Evolutionary conservation across 2,888 invertebrate genomes (phyloP), one percentile per base, ranked within the genome.

Genomic region (Formica aserva): DNA sequence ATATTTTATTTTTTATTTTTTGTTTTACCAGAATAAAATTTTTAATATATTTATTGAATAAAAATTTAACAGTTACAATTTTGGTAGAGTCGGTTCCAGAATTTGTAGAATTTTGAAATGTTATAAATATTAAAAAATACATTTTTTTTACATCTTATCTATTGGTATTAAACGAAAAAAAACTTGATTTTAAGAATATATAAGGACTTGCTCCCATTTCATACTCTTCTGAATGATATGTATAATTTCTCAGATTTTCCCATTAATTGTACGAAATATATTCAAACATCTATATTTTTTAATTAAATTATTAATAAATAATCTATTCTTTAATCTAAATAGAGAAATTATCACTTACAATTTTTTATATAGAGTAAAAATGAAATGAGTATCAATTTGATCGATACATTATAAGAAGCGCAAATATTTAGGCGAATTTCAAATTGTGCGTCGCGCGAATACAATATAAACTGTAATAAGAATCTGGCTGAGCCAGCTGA

Each of bases 381-480:
- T 26, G 26, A 35, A 57, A 57, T 38, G 18, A 72, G 6, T 26
- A 41, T 62, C 41, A 13, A 29, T 13, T 18, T 4, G 48, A 67
- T 55, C 35, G 67, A 77, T 26, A 6, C 48, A 8, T 48, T 48
- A n/a, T 48, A 8, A 8, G n/a, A 29, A 38, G 48, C 38, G 26
- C 15, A n/a, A 55, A 69, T 18, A 48, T 35, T 63, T 65, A 6
- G 26, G 57, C 18, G n/a, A 22, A 26, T 3, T 26, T 26, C 57
- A 81, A 84, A 83, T 83, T 82, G 52, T 62, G 52, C 75, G 45
- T 29, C 63, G 75, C 77, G 65, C 52, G 63, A 84, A 15, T 48
- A 18, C 48, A 48, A 48, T 55, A 32, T 52, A 41, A 9, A 5
- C 63, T 22, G 48, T 41, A 69, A 74, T 82, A 74, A 67, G 67